phyloP scores from a whole-genome alignment of 92 coral and sea anemone genomes.

The Epizoanthus stellaris region DNA sequence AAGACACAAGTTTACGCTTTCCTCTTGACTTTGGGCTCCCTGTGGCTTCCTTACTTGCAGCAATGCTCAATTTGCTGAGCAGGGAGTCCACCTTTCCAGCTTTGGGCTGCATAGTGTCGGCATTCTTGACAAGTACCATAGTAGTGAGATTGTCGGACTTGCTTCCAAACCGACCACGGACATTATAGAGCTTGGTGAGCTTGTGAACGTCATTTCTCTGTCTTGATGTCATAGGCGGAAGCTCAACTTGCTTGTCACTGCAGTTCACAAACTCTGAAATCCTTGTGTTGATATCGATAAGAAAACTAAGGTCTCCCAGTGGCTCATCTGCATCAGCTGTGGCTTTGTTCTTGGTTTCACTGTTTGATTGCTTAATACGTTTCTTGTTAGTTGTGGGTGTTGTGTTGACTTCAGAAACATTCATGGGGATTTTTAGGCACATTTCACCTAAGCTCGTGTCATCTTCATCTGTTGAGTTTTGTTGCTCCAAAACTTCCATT shows the following conservation, averaged over 20 bases:
- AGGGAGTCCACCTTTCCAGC: constrained; percentile 86
- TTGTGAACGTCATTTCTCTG: constrained; percentile 89
- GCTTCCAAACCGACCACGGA: constrained; percentile 81
- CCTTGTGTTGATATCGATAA: constrained; percentile 81
- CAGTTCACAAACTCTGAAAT: constrained; percentile 80
- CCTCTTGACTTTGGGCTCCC: constrained; percentile 67
- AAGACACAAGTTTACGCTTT: constrained; percentile 61
- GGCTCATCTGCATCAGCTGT: constrained; percentile 58
- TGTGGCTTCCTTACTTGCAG: constrained; percentile 68
- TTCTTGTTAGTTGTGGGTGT: constrained; percentile 20
- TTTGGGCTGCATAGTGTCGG: constrained; percentile 78
- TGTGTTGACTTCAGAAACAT: neutral
- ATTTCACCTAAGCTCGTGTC: constrained; percentile 11
- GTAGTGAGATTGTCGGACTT: constrained; percentile 79
- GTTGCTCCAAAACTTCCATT: neutral
- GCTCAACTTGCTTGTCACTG: constrained; percentile 66
- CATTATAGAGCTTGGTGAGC: constrained; percentile 79
- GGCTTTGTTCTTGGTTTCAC: neutral
- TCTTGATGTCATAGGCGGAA: constrained; percentile 82
- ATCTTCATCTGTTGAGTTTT: neutral
- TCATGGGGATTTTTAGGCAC: neutral
- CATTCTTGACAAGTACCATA: constrained; percentile 75
- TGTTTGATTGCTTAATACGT: neutral
- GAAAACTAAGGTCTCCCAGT: constrained; percentile 83
- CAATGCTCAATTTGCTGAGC: constrained; percentile 79